A percentile compares a stretch with the other conserved stretches of the same genome.
phyloP scores from a whole-genome alignment of 37 sponge, comb jelly and placozoan species.

The Cladorhizidae sp. region DNA sequence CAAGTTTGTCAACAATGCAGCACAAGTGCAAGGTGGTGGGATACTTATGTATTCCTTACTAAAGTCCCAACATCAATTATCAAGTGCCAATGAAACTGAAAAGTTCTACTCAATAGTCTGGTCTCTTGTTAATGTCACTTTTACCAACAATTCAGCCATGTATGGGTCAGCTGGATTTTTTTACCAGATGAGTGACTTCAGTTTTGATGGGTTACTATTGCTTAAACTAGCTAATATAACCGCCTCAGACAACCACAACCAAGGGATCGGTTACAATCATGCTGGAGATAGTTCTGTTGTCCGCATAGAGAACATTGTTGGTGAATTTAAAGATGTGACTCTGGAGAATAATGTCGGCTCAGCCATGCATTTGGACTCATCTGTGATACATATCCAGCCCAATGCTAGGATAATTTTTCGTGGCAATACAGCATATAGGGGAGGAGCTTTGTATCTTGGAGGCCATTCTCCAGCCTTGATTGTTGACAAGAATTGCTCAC shows the following conservation, averaged over 20 bases:
- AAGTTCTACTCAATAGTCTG: neutral
- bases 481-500: neutral
- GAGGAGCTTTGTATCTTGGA: slow-evolving; percentile 3
- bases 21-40: neutral
- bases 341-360: neutral
- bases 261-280: neutral
- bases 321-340: neutral
- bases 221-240: neutral
- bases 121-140: neutral
- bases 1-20: slow-evolving; percentile 12
- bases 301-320: neutral
- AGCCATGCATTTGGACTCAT: neutral
- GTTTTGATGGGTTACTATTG: neutral
- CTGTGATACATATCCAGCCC: neutral
- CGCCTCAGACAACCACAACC: neutral
- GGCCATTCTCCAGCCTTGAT: neutral
- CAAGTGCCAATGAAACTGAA: neutral
- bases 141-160: neutral
- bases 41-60: neutral
- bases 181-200: neutral
- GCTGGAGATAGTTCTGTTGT: neutral
- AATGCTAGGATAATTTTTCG: slow-evolving; percentile 1
- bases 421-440: neutral
- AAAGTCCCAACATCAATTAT: neutral
- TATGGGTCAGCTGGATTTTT: neutral